Evolutionary conservation across 2,113 vertebrate genomes (phyloP).

Genomic region (Forbesichthys agassizii): DNA sequence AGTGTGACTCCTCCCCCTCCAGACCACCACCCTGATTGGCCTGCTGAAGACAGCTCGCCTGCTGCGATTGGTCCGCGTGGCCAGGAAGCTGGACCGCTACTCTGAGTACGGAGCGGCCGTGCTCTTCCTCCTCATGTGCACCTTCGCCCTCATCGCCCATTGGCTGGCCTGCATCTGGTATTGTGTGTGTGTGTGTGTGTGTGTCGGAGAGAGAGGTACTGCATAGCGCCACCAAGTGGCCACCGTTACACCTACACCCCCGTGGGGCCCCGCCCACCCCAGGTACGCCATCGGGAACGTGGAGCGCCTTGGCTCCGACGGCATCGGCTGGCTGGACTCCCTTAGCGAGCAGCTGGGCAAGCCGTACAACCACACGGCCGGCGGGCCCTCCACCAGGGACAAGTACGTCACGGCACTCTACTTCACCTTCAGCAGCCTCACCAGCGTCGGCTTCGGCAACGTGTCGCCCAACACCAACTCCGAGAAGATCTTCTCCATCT

Average conservation of each 20-base stretch:
- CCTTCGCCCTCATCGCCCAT: constrained; percentile 86
- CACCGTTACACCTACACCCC: not conserved
- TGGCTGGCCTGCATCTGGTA: constrained; percentile 90
- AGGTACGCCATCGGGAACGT: constrained; percentile 84
- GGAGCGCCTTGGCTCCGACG: constrained; percentile 73
- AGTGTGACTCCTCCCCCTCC: not conserved
- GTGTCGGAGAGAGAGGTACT: too few species aligned
- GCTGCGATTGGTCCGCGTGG: constrained; percentile 86
- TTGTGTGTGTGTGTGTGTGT: too few species aligned
- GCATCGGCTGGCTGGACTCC: constrained; percentile 86
- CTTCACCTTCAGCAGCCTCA: constrained; percentile 94
- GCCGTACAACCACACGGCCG: constrained; percentile 79
- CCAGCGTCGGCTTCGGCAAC: constrained; percentile 90
- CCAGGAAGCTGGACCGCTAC: constrained; percentile 87
- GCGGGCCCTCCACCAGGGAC: constrained; percentile 85
- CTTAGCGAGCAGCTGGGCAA: constrained; percentile 86
- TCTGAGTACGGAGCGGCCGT: constrained; percentile 87
- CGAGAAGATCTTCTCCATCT: constrained; percentile 93
- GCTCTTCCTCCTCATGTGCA: constrained; percentile 89
- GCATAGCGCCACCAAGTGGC: too few species aligned
- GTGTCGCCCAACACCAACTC: constrained; percentile 93
- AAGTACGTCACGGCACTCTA: constrained; percentile 67
- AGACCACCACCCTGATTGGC: constrained; percentile 53
- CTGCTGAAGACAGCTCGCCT: constrained; percentile 85
- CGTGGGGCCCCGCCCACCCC: not conserved